Base-by-base conservation (phyloP, 2,888 invertebrate genomes). In the Tromatobia lineatoria region DNA sequence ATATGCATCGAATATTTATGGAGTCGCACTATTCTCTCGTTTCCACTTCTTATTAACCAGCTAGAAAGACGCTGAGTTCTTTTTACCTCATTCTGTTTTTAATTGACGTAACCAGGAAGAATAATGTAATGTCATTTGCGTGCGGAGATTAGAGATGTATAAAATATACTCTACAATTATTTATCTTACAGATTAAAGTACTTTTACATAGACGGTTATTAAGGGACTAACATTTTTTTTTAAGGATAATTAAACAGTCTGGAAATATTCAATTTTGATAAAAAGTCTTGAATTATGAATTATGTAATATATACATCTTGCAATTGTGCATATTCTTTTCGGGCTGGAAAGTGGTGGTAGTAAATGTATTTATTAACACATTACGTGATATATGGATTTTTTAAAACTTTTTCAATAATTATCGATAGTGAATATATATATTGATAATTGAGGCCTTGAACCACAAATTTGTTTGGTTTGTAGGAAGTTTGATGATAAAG, bases 1-100 rank as follows among this genome's bases (percentile, higher is more conserved):
- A 86, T 86, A 74, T 89, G 83, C 87, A 88, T 83, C 80, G 67
- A 13, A 29, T 50, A 77, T 77, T 77, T 77, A 77, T 77, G 45
- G 69, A 47, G 11, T 57, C 67, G 47, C 67, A n/a, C 13, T 23
- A 3, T 13, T 69, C 20, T n/a, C 8, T 47, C 42, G 34, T 67
- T n/a, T n/a, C n/a, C 20, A 64, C 20, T 64, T 38, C 20, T 20
- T 20, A 61, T 38, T n/a, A 29, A 4, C 42, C 38, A 42, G 64
- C 38, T 42, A 69, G 54, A 38, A 23, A 52, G 71, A 42, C 29
- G 38, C 45, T 69, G 20, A 69, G 20, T 69, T 38, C 42, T 69
- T 59, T 59, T 47, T 20, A 6, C 73, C 25, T 13, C 20, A n/a
- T 71, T 38, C 38, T 57, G 34, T 18, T 18, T 38, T 20, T 18